Evolutionary conservation across 1,140 invertebrate species (phyloP).

Genomic region (Zophobas atratus): DNA sequence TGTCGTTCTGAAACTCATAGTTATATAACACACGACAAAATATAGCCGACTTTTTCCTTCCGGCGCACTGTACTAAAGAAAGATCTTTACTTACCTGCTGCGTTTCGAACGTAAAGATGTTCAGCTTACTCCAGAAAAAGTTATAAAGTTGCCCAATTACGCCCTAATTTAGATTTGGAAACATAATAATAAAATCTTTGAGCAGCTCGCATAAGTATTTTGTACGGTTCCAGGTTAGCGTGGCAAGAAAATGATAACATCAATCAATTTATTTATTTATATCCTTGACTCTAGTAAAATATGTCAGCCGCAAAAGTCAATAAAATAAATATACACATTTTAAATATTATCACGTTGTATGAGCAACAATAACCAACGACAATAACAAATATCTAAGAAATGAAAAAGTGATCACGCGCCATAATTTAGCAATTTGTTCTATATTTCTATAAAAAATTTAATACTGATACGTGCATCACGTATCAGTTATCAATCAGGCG

Average conservation of each 20-base stretch:
- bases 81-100: slow-evolving; percentile 28
- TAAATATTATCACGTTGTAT: slow-evolving; percentile 32
- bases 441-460: no score
- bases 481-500: slow-evolving; percentile 1
- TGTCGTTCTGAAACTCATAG: slow-evolving; percentile 16
- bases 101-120: not conserved
- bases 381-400: no score
- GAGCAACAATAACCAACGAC: not conserved
- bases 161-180: slow-evolving; percentile 16
- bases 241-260: slow-evolving; percentile 42
- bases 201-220: not conserved
- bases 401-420: no score
- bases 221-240: slow-evolving; percentile 15
- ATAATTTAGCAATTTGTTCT: no score
- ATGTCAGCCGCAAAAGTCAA: slow-evolving; percentile 36
- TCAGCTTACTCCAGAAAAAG: not conserved
- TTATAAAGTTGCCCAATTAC: slow-evolving; percentile 29
- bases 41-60: slow-evolving; percentile 14
- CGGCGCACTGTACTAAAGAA: not conserved
- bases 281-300: slow-evolving; percentile 31
- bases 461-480: no score
- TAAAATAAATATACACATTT: slow-evolving; percentile 19
- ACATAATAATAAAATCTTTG: slow-evolving; percentile 14
- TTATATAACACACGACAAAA: slow-evolving; percentile 18
- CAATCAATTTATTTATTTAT: slow-evolving; percentile 42